Evolutionary conservation across 2,888 invertebrate species (phyloP), one percentile per base, ranked within the genome.

Genomic region (Rhimphoctona megacephalus): DNA sequence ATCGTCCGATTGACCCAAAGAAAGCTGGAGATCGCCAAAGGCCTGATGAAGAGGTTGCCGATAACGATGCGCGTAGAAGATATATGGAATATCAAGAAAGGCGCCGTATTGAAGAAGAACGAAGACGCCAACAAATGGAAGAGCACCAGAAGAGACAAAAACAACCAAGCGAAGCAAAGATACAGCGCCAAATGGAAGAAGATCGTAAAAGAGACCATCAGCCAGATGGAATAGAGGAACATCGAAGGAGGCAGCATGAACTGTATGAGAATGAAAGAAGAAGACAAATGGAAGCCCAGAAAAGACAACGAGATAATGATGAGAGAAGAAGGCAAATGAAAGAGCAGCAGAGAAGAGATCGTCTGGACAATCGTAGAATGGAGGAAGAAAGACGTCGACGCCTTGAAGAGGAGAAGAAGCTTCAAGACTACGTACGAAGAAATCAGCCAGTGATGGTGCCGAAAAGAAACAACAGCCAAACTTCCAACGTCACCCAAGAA

Each of bases 391-490:
- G 67, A 14, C 73, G 80, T 11, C 87, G 85, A 17, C 79, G 76
- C 4, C 77, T 80, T 7, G 90, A 90, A 43, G 89, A 89, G 36
- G 92, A 92, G 43, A 86, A 86, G 0, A 92, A 89, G 57, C 78
- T 91, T 30, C 91, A 91, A 77, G 93, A 93, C 17, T 92, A 93
- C 81, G 85, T 92, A 22, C 87, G 90, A 6, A 89, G 93, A 70
- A 93, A 92, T 67, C 92, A 92, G 9, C 91, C 93, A 11, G 88
- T 92, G 36, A 88, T 88, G 39, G 78, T 90, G 30, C 72, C 85
- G 25, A 85, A 67, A 33, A 74, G 64, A 67, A 88, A 87, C 72
- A 67, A 52, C 49, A 73, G 70, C 72, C 85, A 64, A 61, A 14
- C 76, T 52, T 30, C 19, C 8, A 82, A 69, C 73, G n/a, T 43